A percentile compares a stretch with the other conserved stretches of the same genome.
Conservation (phyloP, 1,140 invertebrate species). For the Papilio dardanus region DNA sequence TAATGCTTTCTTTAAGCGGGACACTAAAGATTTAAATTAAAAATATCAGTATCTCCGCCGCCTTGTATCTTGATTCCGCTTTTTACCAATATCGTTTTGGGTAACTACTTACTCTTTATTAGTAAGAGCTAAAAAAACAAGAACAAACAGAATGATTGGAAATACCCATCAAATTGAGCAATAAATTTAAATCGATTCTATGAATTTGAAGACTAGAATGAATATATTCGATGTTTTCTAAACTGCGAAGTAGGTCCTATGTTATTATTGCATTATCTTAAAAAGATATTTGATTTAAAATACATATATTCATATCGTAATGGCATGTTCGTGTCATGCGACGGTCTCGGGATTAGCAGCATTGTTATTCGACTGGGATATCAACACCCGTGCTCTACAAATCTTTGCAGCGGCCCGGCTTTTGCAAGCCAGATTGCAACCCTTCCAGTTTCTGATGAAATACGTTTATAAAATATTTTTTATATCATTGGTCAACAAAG, state of each 20-base stretch:
- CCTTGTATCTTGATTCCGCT: background rate
- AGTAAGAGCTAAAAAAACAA: too few species aligned
- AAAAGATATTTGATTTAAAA: slow-evolving; percentile 43
- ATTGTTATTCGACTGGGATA: slow-evolving; percentile 73
- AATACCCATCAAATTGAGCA: too few species aligned
- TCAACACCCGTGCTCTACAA: slow-evolving; percentile 55
- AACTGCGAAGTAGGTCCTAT: background rate
- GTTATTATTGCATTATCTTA: background rate
- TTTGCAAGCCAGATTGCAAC: slow-evolving; percentile 48
- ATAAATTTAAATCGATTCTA: background rate
- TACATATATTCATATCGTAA: slow-evolving; percentile 78
- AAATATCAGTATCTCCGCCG: background rate
- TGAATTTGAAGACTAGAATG: background rate
- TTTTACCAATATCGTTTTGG: background rate
- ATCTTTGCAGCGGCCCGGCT: slow-evolving; percentile 45
- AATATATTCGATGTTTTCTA: too few species aligned
- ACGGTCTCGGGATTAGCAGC: slow-evolving; percentile 53
- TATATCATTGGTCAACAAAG: background rate
- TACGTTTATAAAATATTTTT: background rate
- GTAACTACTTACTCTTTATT: too few species aligned
- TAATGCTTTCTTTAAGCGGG: background rate
- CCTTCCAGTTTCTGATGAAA: slow-evolving; percentile 7
- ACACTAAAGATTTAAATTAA: background rate
- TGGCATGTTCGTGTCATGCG: slow-evolving; percentile 64
- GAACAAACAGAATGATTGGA: too few species aligned